Conservation (phyloP, 1,140 invertebrate species). For the Cotesia chilonis region DNA sequence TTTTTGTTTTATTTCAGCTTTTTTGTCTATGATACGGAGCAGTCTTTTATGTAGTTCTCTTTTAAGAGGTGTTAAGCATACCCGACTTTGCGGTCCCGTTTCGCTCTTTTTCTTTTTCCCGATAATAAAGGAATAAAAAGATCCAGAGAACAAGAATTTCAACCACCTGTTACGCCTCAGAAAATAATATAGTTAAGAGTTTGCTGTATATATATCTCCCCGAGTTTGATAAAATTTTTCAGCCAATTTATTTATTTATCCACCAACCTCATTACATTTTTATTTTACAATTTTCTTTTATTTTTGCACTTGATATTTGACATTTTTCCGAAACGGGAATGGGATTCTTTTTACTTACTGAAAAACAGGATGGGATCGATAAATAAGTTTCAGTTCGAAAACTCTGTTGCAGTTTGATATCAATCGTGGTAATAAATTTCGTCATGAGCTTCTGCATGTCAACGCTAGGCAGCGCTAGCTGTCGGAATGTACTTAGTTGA, state of each 20-base stretch:
- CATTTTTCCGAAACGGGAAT: too few relatives aligned
- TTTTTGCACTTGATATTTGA: too few relatives aligned
- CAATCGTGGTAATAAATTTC: too few relatives aligned
- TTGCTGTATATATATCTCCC: constrained; percentile 32
- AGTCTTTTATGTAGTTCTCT: constrained; percentile 43
- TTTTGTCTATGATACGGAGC: constrained; percentile 8
- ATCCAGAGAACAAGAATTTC: constrained; percentile 59
- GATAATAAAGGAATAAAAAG: constrained; percentile 58
- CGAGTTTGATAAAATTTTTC: constrained; percentile 50
- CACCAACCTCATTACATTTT: constrained; percentile 37
- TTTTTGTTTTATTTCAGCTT: neutral
- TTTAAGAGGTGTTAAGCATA: constrained; percentile 61
- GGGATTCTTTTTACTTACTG: too few relatives aligned
- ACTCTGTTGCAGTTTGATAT: too few relatives aligned
- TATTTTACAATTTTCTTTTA: too few relatives aligned
- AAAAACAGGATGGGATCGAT: too few relatives aligned
- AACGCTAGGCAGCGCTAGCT: too few relatives aligned
- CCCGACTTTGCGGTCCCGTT: constrained; percentile 57
- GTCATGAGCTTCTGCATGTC: too few relatives aligned
- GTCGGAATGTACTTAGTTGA: too few relatives aligned
- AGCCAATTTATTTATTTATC: constrained; percentile 57
- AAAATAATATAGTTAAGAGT: constrained; percentile 46
- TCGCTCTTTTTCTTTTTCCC: constrained; percentile 57
- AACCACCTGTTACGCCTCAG: constrained; percentile 61
- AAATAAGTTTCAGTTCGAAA: too few relatives aligned